Percentiles rank a stretch among this genome's conserved stretches.
These are phyloP conservation scores for Saturnia japonica DNA, from an alignment of 2,888 invertebrate genomes.

Conservation along the genomic window DNA sequence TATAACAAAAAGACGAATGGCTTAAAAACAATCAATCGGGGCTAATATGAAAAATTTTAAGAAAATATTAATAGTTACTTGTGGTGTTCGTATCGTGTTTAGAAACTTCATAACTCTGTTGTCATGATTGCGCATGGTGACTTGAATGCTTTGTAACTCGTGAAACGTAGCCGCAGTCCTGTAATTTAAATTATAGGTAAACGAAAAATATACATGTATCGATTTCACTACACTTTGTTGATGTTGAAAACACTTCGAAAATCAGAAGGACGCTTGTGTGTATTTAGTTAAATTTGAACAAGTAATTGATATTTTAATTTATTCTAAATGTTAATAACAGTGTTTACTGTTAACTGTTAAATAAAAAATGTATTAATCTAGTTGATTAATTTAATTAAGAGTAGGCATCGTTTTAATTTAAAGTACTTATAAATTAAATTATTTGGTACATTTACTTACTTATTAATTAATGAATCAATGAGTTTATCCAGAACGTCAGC, in stretches of 20 bases:
- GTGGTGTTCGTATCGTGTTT: constrained; percentile 53
- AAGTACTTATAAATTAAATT: constrained; percentile 19
- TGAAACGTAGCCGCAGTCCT: constrained; percentile 81
- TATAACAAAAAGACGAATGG: neutral
- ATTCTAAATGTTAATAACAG: neutral
- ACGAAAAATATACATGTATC: neutral
- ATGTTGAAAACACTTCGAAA: neutral
- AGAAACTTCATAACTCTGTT: constrained; percentile 64
- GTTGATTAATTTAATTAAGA: neutral
- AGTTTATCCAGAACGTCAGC: constrained; percentile 84
- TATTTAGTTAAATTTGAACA: neutral
- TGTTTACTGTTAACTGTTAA: too few relatives aligned
- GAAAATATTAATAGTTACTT: constrained; percentile 45
- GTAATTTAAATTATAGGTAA: constrained; percentile 39
- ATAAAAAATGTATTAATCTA: too few relatives aligned
- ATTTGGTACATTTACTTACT: constrained; percentile 71
- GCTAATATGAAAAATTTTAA: neutral
- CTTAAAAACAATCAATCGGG: neutral
- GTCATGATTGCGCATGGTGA: constrained; percentile 70
- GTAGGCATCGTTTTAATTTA: neutral
- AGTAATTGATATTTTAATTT: too few relatives aligned
- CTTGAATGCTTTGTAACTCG: constrained; percentile 81
- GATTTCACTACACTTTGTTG: neutral
- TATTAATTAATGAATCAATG: constrained; percentile 83
- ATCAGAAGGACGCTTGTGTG: neutral